Evolutionary conservation across 2,888 invertebrate genomes (phyloP).

Genomic region (Stenodera caucasica): DNA sequence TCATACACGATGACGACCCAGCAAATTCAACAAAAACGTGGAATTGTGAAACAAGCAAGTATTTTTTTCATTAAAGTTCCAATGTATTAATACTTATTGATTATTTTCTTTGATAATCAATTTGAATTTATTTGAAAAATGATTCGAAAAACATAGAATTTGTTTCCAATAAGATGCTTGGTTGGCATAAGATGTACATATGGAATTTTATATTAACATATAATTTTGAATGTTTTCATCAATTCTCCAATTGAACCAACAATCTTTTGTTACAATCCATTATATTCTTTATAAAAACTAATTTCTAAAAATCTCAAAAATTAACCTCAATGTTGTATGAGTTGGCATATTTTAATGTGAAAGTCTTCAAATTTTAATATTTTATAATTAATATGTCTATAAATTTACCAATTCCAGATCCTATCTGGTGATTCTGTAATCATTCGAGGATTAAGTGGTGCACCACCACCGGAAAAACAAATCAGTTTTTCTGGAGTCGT

Average conservation of each 20-base stretch:
- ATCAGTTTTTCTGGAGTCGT: constrained; percentile 87
- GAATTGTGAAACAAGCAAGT: constrained; percentile 66
- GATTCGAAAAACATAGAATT: not conserved
- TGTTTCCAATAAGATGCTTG: constrained; percentile 37
- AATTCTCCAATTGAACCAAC: not conserved
- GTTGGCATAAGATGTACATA: constrained; percentile 45
- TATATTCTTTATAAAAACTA: constrained; percentile 5
- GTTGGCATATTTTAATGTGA: constrained; percentile 42
- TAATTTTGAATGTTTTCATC: constrained; percentile 9
- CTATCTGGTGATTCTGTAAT: constrained; percentile 95
- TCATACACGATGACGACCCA: constrained; percentile 61
- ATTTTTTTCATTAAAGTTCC: constrained; percentile 24
- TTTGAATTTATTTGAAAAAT: not conserved
- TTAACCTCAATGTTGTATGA: constrained; percentile 39
- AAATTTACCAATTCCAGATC: too few species aligned
- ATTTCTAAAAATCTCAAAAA: constrained; percentile 7
- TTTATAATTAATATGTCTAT: too few species aligned
- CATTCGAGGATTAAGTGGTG: constrained; percentile 84
- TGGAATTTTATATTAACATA: constrained; percentile 22
- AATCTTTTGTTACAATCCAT: not conserved
- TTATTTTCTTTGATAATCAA: not conserved
- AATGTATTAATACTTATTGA: not conserved
- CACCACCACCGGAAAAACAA: constrained; percentile 90
- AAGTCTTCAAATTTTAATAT: too few species aligned
- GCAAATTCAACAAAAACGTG: constrained; percentile 58